Evolutionary conservation across 2,113 vertebrate genomes (phyloP).

Genomic region (Nesogale talazaci): DNA sequence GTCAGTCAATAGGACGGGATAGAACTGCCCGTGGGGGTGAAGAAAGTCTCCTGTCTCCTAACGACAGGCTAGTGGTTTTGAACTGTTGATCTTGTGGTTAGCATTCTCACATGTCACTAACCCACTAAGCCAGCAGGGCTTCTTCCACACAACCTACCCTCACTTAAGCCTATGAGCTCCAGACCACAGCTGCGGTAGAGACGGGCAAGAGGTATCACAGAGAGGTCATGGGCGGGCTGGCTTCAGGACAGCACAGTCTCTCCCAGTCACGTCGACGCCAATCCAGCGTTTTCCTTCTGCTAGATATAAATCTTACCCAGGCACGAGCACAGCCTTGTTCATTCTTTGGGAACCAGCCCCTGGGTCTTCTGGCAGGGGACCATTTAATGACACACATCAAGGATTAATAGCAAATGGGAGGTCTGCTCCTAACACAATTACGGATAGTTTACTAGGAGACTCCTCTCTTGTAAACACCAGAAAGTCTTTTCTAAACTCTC

Average conservation of each 20-base stretch:
- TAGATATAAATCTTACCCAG: constrained; percentile 10
- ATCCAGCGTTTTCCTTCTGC: not conserved
- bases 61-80: no score
- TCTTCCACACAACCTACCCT: not conserved
- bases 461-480: not conserved
- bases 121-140: no score
- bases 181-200: fast-evolving
- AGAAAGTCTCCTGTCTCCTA: no score
- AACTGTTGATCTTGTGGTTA: no score
- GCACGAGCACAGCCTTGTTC: not conserved
- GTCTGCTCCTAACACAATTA: not conserved
- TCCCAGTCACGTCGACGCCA: not conserved
- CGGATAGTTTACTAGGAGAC: not conserved
- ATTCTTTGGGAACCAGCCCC: not conserved
- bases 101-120: no score
- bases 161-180: not conserved
- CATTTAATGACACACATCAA: not conserved
- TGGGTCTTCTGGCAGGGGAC: not conserved
- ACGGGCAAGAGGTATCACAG: not conserved
- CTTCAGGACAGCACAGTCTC: not conserved
- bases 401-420: not conserved
- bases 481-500: not conserved
- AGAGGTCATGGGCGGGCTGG: no score
- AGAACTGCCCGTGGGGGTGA: no score
- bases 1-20: no score